Evolutionary conservation across 2,888 invertebrate species (phyloP), one percentile per base, ranked within the genome.

Genomic region (Zhuqinia jingwanae): DNA sequence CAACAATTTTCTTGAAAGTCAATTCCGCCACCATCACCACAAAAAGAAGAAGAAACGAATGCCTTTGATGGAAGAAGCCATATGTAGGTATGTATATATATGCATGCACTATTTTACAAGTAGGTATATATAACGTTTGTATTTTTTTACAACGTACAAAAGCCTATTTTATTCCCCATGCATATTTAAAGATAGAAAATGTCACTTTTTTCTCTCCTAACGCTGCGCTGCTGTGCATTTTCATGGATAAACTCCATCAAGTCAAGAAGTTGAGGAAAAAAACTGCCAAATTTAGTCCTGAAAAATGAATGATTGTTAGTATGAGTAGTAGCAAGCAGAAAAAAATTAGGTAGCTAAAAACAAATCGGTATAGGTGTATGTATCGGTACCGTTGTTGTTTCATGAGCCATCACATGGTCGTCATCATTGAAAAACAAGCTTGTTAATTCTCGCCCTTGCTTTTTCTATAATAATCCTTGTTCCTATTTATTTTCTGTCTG

Each of bases 281-380:
- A 63, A 63, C 27, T 13, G 17, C n/a, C 30, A 68, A 20, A 13
- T 68, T 68, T 42, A 22, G 20, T 68, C n/a, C 25, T 25, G 50
- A 47, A 70, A 70, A 70, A 70, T 70, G 70, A 70, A 70, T 25
- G 70, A 70, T 70, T 70, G 47, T 70, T 70, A 15, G 25, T 25
- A n/a, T 5, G 3, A 13, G 25, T 22, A 25, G 58, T 47, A 47
- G 70, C 15, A 8, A 22, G 25, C 25, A 68, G 20, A 56, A 17
- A 11, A n/a, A 50, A 20, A 56, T 10, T 53, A 53, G 3, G 53
- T 3, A 53, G 5, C 11, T 11, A 42, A n/a, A n/a, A n/a, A n/a
- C n/a, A 42, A n/a, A n/a, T n/a, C n/a, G n/a, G n/a, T n/a, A n/a
- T n/a, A n/a, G n/a, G n/a, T n/a, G n/a, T n/a, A n/a, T n/a, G n/a